Evolutionary conservation across 2,888 invertebrate species (phyloP).

Genomic region (Auanema sp.): DNA sequence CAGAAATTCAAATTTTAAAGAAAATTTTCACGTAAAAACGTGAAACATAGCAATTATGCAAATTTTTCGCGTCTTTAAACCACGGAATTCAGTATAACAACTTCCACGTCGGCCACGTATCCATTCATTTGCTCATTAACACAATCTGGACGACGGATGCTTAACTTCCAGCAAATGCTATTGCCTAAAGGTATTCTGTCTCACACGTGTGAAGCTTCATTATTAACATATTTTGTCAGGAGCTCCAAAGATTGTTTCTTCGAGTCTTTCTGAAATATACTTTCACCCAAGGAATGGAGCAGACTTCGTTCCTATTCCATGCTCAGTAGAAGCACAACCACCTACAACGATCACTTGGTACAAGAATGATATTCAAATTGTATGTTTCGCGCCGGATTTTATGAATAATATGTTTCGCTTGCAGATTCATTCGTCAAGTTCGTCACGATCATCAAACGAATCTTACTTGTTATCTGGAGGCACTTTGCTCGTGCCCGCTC

Average conservation of each 20-base stretch:
- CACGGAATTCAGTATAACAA: slow-evolving; percentile 25
- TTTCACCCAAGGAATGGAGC: slow-evolving; percentile 38
- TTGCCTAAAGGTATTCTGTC: slow-evolving; percentile 35
- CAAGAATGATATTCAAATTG: slow-evolving; percentile 42
- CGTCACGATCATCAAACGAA: slow-evolving; percentile 20
- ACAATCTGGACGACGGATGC: slow-evolving; percentile 31
- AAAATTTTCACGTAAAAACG: not conserved
- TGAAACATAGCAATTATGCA: not conserved
- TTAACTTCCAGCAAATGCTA: slow-evolving; percentile 45
- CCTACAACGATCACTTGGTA: slow-evolving; percentile 39
- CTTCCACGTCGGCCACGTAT: slow-evolving; percentile 32
- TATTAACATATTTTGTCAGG: slow-evolving; percentile 20
- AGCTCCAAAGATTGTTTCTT: slow-evolving; percentile 29
- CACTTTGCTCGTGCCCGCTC: slow-evolving; percentile 41
- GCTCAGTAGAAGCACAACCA: slow-evolving; percentile 34
- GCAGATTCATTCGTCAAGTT: not conserved
- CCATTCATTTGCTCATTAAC: slow-evolving; percentile 48
- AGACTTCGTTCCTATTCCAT: slow-evolving; percentile 39
- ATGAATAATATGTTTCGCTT: not conserved
- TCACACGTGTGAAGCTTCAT: no score
- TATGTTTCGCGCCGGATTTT: slow-evolving; percentile 12
- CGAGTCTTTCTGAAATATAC: slow-evolving; percentile 34
- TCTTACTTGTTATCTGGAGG: slow-evolving; percentile 46
- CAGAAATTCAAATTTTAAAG: no score
- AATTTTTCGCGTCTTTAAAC: no score